These are phyloP conservation scores for Himalopsyche japonica DNA, from an alignment of 2,888 invertebrate species.

Conservation along the genomic window DNA sequence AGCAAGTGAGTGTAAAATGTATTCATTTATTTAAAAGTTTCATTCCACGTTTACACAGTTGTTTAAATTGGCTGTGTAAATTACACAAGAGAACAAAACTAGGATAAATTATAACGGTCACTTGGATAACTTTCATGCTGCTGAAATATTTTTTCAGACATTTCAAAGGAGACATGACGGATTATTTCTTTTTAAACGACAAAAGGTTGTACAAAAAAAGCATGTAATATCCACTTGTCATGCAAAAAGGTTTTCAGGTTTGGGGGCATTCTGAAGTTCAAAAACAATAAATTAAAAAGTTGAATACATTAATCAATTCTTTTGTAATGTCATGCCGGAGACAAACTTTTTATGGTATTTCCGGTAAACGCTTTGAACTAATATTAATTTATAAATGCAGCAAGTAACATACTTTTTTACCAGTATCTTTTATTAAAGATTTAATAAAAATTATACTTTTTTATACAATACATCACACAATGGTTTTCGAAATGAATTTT, in stretches of 20 bases:
- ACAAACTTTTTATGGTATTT: not conserved
- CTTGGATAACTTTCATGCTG: not conserved
- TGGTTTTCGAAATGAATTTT: no score
- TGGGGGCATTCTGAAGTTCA: not conserved
- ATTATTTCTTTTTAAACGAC: not conserved
- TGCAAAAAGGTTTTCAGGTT: not conserved
- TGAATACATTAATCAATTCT: not conserved
- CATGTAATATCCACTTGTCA: not conserved
- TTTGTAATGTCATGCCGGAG: not conserved
- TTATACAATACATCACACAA: no score
- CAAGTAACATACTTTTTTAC: no score
- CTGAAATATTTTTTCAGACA: not conserved
- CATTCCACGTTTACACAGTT: not conserved
- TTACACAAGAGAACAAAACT: not conserved
- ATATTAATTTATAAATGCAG: not conserved
- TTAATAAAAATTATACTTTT: no score
- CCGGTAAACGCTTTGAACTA: not conserved
- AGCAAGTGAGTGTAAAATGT: not conserved
- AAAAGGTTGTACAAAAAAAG: not conserved
- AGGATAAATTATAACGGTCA: not conserved
- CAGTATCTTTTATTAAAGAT: no score
- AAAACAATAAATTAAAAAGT: not conserved
- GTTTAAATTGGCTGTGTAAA: not conserved
- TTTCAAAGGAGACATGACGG: not conserved
- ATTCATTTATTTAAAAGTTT: not conserved